A percentile compares a stretch with the other conserved stretches of the same genome.
Conservation (phyloP, 1,140 invertebrate genomes). For the Steinernema feltiae region DNA sequence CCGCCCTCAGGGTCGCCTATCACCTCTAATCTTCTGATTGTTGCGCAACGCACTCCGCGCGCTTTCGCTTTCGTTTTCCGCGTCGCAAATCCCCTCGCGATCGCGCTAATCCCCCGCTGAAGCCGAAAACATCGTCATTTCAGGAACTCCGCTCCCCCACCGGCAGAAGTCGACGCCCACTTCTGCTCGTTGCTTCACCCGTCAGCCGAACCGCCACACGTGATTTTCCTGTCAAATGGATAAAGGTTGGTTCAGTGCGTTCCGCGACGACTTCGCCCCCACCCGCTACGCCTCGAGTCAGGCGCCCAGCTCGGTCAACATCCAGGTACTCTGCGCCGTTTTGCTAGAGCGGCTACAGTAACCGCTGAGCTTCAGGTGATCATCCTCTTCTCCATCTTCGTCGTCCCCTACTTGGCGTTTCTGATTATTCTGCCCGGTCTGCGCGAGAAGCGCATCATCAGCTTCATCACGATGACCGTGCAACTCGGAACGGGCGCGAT, state of each 20-base stretch:
- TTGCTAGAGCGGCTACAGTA: not conserved
- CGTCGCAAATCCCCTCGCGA: not conserved
- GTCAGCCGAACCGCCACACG: not conserved
- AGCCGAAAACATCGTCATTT: not conserved
- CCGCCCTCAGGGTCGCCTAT: not conserved
- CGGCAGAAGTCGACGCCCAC: not conserved
- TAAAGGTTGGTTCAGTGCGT: slow-evolving; percentile 13
- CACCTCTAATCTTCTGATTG: not conserved
- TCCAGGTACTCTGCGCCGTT: not conserved
- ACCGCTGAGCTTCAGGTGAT: slow-evolving; percentile 18
- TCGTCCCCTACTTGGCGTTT: slow-evolving; percentile 26
- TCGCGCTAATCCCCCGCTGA: not conserved
- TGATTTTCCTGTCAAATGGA: slow-evolving; percentile 6
- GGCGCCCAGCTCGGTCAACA: slow-evolving; percentile 4
- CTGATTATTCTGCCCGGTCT: slow-evolving; percentile 24
- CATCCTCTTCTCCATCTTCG: slow-evolving; percentile 20
- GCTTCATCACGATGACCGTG: slow-evolving; percentile 24
- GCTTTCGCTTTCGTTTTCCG: not conserved
- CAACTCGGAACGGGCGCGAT: slow-evolving; percentile 21
- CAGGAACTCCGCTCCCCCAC: not conserved
- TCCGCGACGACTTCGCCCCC: slow-evolving; percentile 6
- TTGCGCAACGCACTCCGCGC: not conserved
- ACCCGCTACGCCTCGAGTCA: not conserved
- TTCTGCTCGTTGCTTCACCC: not conserved
- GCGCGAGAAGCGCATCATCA: slow-evolving; percentile 23